Evolutionary conservation across 2,888 invertebrate genomes (phyloP), one percentile per base, ranked within the genome.

Genomic region (Catocala sponsa): DNA sequence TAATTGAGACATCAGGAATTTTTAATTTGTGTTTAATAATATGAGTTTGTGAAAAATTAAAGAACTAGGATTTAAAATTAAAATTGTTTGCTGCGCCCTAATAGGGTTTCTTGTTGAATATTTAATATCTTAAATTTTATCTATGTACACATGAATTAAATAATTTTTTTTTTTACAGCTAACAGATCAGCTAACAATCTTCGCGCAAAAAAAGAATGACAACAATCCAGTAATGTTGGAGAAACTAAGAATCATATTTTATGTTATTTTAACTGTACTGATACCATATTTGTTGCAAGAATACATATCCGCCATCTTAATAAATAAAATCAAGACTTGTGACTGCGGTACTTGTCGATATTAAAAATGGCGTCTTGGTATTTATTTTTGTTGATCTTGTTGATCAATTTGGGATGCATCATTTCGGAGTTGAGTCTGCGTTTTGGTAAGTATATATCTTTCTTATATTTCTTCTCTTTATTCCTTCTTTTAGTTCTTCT

Each of bases 201-300:
- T n/a, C n/a, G n/a, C 15, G 13, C 35, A n/a, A 12, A 13, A 53
- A 25, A 9, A 72, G 56, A n/a, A 74, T 70, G 65, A 53, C 42
- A 5, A 1, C 11, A 15, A 10, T 41, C 2, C 0, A 53, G 74
- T 68, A 13, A 84, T 88, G 94, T 88, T 91, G 44, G 92, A 93
- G 55, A 94, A 91, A 81, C 70, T 93, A 43, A 81, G 93, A 67
- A 88, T 91, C 7, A 57, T 94, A 61, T 94, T 94, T 81, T 94
- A 94, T 60, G 66, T 94, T 51, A 84, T 90, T 13, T 59, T 94
- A 43, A 83, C 91, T 2, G 55, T 94, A 11, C 80, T 94, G 5
- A 91, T 94, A 52, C 94, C 94, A 0, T 94, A 88, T 81, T 78
- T 94, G 33, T 68, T 94, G 2, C 94, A 94, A 72, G 94, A 94